Percentiles rank a stretch among this genome's conserved stretches.
Evolutionary conservation across 2,888 invertebrate species (phyloP).

Genomic region (Leptinotarsa haldemani): DNA sequence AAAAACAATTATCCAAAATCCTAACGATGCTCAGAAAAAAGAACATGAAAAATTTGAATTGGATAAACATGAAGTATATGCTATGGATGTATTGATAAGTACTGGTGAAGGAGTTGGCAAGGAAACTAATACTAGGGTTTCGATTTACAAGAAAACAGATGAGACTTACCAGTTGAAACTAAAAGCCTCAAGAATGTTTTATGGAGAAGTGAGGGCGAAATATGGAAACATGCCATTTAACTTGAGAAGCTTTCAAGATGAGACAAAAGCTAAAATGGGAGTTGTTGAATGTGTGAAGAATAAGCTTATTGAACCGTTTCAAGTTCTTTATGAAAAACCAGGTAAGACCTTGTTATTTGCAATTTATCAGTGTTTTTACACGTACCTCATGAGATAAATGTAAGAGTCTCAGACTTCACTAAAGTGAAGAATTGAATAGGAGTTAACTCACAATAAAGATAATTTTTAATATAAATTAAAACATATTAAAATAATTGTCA

Average conservation of each 20-base stretch:
- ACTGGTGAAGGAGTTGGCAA: conserved; percentile 83
- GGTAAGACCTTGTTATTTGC: conserved; percentile 61
- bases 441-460: too few species aligned
- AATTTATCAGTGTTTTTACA: too few species aligned
- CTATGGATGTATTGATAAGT: conserved; percentile 92
- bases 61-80: conserved; percentile 97
- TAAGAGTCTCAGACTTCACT: too few species aligned
- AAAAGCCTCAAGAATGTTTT: conserved; percentile 94
- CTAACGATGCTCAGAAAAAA: conserved; percentile 94
- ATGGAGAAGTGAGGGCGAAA: conserved; percentile 85
- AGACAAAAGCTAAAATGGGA: conserved; percentile 97
- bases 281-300: conserved; percentile 98
- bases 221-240: conserved; percentile 98
- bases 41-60: conserved; percentile 97
- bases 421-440: too few species aligned
- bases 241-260: conserved; percentile 93
- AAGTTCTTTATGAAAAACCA: conserved; percentile 85
- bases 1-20: conserved; percentile 97
- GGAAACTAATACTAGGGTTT: conserved; percentile 94
- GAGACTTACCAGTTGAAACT: conserved; percentile 96
- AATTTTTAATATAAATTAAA: too few species aligned
- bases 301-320: conserved; percentile 97
- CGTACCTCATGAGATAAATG: too few species aligned
- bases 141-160: conserved; percentile 98
- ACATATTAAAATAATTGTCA: too few species aligned